These are phyloP conservation scores for Thermophis baileyi DNA, from an alignment of 2,113 vertebrate genomes.

Conservation along the genomic window DNA sequence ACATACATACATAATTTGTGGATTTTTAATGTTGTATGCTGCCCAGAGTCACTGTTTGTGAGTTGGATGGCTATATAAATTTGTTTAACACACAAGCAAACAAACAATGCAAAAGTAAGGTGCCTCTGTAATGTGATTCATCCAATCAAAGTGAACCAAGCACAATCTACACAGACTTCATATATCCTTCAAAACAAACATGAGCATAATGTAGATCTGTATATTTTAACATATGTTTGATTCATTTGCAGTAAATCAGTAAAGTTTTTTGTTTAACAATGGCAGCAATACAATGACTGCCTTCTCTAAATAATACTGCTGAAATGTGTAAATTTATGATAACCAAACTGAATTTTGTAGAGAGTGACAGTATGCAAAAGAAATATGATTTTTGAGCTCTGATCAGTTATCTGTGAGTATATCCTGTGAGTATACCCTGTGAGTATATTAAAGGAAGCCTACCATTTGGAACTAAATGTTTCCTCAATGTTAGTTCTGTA, in stretches of 20 bases:
- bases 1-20: too few species aligned
- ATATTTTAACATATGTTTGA: background rate
- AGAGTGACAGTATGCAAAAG: background rate
- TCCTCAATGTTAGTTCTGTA: background rate
- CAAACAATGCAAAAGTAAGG: background rate
- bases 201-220: background rate
- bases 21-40: too few species aligned
- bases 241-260: background rate
- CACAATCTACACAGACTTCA: background rate
- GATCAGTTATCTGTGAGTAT: background rate
- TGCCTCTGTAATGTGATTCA: background rate
- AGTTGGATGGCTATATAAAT: too few species aligned
- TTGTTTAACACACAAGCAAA: too few species aligned
- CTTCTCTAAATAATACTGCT: background rate
- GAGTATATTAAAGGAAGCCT: background rate
- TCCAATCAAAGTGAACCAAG: background rate
- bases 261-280: background rate
- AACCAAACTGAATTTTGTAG: background rate
- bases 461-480: background rate
- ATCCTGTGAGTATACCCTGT: background rate
- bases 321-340: background rate
- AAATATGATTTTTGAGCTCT: background rate
- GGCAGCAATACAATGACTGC: background rate
- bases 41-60: too few species aligned
- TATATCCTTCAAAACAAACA: background rate